These are phyloP conservation scores for Peromyscus eremicus DNA, from an alignment of 2,797 vertebrate species.

Conservation along the genomic window DNA sequence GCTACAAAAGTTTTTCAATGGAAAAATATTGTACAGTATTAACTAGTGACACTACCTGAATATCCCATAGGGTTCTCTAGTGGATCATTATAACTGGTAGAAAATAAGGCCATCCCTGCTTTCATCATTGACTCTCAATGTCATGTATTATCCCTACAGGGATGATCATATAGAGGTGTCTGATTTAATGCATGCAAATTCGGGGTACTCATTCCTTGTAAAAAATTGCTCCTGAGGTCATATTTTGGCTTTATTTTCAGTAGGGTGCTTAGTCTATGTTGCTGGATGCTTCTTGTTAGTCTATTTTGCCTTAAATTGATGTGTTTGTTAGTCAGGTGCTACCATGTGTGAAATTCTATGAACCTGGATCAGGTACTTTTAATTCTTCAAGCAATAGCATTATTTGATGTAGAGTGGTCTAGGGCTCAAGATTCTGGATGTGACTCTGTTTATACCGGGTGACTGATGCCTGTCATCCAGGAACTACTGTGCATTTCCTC, in stretches of 20 bases:
- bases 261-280: not conserved
- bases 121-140: not conserved
- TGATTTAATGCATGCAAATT: not conserved
- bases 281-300: not conserved
- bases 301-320: not conserved
- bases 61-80: not conserved
- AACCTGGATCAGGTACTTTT: not conserved
- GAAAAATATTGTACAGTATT: not conserved
- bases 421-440: not conserved
- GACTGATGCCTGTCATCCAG: too few relatives aligned
- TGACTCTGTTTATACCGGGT: not conserved
- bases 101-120: not conserved
- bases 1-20: not conserved
- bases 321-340: not conserved
- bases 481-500: not conserved
- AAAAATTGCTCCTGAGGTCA: not conserved
- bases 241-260: not conserved
- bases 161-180: not conserved
- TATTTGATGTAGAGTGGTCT: not conserved
- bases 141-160: not conserved
- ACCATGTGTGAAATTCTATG: not conserved
- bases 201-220: not conserved
- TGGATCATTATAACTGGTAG: not conserved
- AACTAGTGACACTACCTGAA: not conserved
- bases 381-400: not conserved